Evolutionary conservation across 1,140 invertebrate genomes (phyloP), one percentile per base, ranked within the genome.

Genomic region (Hylyphantes graminicola): DNA sequence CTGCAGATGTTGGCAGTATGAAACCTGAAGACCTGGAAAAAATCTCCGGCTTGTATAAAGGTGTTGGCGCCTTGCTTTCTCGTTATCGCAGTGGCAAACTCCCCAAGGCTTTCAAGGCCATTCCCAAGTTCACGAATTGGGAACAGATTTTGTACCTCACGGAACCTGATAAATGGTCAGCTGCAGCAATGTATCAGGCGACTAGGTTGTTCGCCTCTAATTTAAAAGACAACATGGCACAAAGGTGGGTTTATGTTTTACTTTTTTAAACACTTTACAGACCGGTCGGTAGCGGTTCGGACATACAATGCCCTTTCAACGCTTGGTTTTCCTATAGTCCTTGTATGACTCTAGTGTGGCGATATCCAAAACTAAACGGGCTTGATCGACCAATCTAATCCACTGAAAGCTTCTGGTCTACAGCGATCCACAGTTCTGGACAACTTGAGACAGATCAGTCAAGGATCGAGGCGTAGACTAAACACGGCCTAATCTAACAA

Each of bases 21-120:
- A 57, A 53, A 12, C 7, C 7, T 12, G 80, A 74, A 19, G 59
- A 21, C n/a, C 9, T 85, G 35, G 55, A 73, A 54, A 81, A 85
- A 85, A 89, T 93, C n/a, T 92, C 93, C 87, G 90, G 93, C 67
- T 94, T 98, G 93, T 99, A 97, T 89, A 94, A 96, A 91, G 95
- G 96, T 77, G 95, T 99, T 4, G 90, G 94, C 86, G 93, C 96
- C 88, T 94, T 99, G 13, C 90, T 99, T 73, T 91, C 92, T 55
- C 95, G 94, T 87, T 99, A 99, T 90, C 92, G 98, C 75, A 97
- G 95, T 90, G 98, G 98, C n/a, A 98, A 98, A 91, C 90, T 99
- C 54, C 98, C 98, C 0, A 99, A 99, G 90, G 97, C 97, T 12
- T 99, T 99, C 89, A 99, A 99, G 92, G 94, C 98, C 86, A 93